Conservation (phyloP, 2,797 vertebrate genomes). For the Smutsia temminckii region DNA sequence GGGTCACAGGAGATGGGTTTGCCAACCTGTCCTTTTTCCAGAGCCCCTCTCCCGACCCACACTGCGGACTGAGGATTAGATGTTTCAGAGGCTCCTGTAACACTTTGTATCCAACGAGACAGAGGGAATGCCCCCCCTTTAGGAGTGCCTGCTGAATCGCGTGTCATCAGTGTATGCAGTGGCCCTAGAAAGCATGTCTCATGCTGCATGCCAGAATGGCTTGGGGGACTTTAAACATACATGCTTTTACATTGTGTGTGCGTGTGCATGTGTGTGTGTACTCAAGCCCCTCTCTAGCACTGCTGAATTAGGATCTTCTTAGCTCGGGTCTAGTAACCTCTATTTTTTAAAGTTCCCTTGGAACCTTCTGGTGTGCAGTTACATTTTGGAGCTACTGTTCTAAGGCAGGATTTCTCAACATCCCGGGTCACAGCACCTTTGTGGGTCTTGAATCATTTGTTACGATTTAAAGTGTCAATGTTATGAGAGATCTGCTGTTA, state of each 20-base stretch:
- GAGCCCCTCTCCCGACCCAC: background rate
- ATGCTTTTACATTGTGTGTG: background rate
- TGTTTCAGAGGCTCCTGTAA: background rate
- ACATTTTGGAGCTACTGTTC: background rate
- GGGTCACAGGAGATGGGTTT: background rate
- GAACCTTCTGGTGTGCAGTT: background rate
- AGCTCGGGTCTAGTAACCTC: background rate
- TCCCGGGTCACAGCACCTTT: background rate
- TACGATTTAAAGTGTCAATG: background rate
- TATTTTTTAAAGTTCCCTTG: background rate
- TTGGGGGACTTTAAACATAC: background rate
- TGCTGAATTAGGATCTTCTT: background rate
- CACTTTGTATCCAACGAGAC: background rate
- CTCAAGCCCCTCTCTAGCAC: background rate
- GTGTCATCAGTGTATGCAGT: background rate
- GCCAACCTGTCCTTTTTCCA: background rate
- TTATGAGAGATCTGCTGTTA: background rate
- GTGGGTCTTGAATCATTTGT: background rate
- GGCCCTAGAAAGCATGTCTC: background rate
- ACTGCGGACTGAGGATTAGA: background rate
- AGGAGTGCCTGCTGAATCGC: background rate
- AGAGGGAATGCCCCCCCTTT: background rate
- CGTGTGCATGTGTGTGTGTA: background rate
- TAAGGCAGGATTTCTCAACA: background rate
- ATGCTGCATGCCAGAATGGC: background rate